Evolutionary conservation across 2,888 invertebrate species (phyloP).

Genomic region (Prenolepis imparis): DNA sequence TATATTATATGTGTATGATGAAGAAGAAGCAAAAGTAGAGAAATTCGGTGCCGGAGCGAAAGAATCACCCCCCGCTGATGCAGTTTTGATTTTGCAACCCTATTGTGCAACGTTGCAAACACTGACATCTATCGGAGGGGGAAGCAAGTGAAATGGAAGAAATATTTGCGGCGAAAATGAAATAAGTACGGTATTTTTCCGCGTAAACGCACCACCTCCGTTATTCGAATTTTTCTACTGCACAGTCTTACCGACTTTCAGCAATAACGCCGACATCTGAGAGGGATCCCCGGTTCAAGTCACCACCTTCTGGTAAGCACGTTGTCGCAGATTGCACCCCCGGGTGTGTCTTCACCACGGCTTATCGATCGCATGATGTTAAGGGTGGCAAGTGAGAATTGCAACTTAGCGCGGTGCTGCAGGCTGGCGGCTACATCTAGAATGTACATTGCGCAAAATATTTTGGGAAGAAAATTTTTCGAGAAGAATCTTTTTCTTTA

Average conservation of each 20-base stretch:
- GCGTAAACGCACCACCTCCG: constrained; percentile 35
- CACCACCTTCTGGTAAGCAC: constrained; percentile 63
- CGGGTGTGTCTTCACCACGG: constrained; percentile 33
- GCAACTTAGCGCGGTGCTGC: constrained; percentile 67
- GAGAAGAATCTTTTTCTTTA: neutral
- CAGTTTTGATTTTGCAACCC: neutral
- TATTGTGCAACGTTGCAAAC: constrained; percentile 23
- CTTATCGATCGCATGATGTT: constrained; percentile 63
- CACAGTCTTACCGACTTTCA: constrained; percentile 70
- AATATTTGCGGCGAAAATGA: constrained; percentile 54
- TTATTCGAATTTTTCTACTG: constrained; percentile 7
- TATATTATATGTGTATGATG: neutral
- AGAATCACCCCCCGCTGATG: neutral
- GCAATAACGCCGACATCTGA: constrained; percentile 62
- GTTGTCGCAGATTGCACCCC: constrained; percentile 6
- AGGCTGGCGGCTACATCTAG: constrained; percentile 64
- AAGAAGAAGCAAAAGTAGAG: neutral
- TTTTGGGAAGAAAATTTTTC: neutral
- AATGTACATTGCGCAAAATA: constrained; percentile 40
- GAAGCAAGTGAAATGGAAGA: constrained; percentile 63
- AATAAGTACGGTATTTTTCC: constrained; percentile 61
- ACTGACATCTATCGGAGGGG: constrained; percentile 77
- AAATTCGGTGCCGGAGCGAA: neutral
- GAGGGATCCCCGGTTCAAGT: neutral
- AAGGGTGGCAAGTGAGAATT: constrained; percentile 15